phyloP scores from a whole-genome alignment of 2,113 vertebrate genomes.

The Hirundichthys speculiger region DNA sequence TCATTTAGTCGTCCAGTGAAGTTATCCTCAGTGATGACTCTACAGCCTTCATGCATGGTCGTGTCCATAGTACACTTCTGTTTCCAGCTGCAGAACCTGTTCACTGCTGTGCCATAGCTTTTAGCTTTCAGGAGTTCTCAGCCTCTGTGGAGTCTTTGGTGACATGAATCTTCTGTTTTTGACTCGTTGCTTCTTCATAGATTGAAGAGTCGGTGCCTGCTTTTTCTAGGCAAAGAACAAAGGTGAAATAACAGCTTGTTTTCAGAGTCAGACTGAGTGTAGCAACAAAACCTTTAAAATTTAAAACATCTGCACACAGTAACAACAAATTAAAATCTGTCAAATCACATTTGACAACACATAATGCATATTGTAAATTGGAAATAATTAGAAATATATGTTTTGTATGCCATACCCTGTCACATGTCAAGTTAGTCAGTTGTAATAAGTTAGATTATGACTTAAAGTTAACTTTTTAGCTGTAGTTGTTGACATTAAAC shows the following conservation, averaged over 20 bases:
- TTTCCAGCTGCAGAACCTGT: background rate
- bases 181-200: background rate
- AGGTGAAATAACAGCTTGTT: background rate
- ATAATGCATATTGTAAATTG: no score
- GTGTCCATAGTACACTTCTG: conserved; percentile 67
- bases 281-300: no score
- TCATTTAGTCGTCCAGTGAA: conserved; percentile 62
- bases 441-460: no score
- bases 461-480: no score
- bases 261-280: background rate
- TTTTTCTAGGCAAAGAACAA: background rate
- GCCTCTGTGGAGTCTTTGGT: background rate
- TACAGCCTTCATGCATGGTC: conserved; percentile 24
- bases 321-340: no score
- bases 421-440: no score
- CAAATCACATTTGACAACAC: no score
- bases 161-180: conserved; percentile 1
- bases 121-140: background rate
- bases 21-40: conserved; percentile 58
- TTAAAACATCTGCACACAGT: no score
- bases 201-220: no score
- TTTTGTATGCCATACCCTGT: no score
- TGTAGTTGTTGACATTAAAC: no score
- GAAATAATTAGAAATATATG: no score
- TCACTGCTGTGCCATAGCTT: conserved; percentile 7